Conservation (phyloP, 2,113 vertebrate genomes). For the Glaucomys volans region DNA sequence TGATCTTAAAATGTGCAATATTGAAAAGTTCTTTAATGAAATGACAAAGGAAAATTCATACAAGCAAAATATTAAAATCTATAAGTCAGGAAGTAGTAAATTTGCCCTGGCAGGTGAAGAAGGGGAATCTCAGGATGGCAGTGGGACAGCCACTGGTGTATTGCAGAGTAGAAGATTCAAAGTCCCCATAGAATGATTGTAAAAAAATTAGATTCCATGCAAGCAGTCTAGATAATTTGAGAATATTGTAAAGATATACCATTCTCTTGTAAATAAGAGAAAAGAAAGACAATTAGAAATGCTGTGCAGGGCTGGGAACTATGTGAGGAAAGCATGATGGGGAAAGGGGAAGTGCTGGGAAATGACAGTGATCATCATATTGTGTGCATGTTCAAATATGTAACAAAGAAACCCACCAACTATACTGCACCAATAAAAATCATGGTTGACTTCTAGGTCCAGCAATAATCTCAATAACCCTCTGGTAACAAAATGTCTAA, state of each 20-base stretch:
- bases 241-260: not conserved
- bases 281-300: conserved; percentile 35
- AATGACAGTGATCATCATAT: too few species aligned
- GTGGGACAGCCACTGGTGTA: not conserved
- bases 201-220: not conserved
- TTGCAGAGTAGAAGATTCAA: not conserved
- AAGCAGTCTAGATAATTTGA: not conserved
- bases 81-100: not conserved
- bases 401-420: too few species aligned
- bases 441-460: not conserved
- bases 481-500: conserved; percentile 53
- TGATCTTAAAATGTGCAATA: not conserved
- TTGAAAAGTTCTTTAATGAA: not conserved
- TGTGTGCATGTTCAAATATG: too few species aligned
- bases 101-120: not conserved
- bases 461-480: conserved; percentile 30
- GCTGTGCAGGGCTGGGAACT: not conserved
- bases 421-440: too few species aligned
- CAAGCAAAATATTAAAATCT: not conserved
- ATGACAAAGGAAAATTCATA: not conserved
- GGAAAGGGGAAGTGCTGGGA: too few species aligned
- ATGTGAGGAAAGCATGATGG: not conserved
- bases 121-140: not conserved
- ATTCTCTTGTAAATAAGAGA: conserved; percentile 2
- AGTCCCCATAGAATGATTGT: not conserved